These are phyloP conservation scores for Taeniopygia guttata DNA, from an alignment of 2,797 vertebrate genomes.

Conservation along the genomic window DNA sequence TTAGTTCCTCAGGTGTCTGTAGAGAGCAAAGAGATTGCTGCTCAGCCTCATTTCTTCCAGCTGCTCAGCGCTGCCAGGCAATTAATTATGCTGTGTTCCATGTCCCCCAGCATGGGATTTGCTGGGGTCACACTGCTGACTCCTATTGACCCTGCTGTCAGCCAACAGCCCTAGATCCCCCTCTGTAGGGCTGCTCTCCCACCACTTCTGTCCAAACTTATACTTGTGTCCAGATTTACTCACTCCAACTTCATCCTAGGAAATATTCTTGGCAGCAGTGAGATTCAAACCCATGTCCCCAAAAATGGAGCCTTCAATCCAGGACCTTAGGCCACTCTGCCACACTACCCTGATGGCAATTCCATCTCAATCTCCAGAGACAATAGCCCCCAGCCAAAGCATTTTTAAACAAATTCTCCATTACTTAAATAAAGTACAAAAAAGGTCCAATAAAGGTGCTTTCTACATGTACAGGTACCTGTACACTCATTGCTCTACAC, in stretches of 20 bases:
- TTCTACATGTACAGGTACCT: no score
- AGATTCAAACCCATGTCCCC: background rate
- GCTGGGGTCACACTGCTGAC: background rate
- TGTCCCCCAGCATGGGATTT: background rate
- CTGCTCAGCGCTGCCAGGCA: background rate
- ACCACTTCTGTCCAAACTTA: background rate
- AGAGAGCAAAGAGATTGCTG: no score
- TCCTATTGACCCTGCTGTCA: background rate
- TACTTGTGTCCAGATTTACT: background rate
- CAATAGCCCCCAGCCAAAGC: background rate
- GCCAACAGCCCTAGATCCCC: no score
- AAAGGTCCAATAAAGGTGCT: background rate
- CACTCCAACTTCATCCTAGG: background rate
- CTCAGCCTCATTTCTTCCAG: background rate
- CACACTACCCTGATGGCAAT: background rate
- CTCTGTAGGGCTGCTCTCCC: background rate
- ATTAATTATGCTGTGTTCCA: background rate
- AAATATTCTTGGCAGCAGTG: background rate
- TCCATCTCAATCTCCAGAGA: background rate
- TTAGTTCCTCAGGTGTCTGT: background rate
- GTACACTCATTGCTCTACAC: background rate
- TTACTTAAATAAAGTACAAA: background rate
- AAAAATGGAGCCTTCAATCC: background rate
- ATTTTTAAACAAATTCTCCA: background rate
- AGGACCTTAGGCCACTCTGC: background rate